Conservation (phyloP, 2,113 vertebrate species). For the Calidris pygmaea region DNA sequence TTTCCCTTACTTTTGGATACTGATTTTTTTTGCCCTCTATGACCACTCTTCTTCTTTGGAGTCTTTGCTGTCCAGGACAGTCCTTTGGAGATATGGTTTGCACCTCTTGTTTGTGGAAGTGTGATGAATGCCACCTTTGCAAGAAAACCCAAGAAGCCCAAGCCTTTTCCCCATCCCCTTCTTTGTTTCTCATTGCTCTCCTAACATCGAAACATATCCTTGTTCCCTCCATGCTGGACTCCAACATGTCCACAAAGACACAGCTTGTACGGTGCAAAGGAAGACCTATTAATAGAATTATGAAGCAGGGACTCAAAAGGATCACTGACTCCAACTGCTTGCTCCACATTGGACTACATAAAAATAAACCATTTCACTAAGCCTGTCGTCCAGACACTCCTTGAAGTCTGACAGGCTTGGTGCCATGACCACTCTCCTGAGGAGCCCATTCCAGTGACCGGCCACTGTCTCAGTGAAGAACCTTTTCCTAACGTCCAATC, state of each 20-base stretch:
- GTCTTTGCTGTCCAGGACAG: background rate
- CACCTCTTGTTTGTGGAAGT: background rate
- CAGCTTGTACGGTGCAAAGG: background rate
- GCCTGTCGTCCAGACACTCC: rapidly evolving
- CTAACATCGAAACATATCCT: background rate
- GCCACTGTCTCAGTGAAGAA: background rate
- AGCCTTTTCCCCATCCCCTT: background rate
- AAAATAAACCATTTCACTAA: background rate
- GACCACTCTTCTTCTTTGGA: background rate
- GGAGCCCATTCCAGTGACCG: background rate
- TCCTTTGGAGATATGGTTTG: background rate
- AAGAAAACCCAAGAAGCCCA: background rate
- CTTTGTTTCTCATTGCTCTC: background rate
- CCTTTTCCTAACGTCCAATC: background rate
- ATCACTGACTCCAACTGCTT: background rate
- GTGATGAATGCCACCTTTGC: background rate
- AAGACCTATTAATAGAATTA: background rate
- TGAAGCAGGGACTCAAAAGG: background rate
- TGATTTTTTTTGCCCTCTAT: background rate
- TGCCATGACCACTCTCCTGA: background rate
- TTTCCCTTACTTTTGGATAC: background rate
- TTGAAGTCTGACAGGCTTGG: background rate
- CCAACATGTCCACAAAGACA: background rate
- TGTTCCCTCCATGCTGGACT: background rate
- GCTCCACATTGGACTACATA: background rate